These are phyloP conservation scores for Orycteropus afer DNA, from an alignment of 2,113 vertebrate genomes.

Conservation along the genomic window DNA sequence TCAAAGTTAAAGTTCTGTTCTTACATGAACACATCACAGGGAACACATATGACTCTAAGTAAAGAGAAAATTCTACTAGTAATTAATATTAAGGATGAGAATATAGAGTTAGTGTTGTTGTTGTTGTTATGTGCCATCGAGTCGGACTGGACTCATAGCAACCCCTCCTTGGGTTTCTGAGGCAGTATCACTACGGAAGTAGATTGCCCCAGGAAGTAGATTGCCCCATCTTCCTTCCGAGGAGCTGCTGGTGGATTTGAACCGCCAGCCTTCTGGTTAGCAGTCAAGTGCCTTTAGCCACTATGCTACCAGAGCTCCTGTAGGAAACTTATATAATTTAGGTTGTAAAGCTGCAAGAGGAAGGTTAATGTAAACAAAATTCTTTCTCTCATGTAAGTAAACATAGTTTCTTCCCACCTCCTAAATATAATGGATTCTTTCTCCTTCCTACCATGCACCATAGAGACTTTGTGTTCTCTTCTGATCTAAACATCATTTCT, in stretches of 20 bases:
- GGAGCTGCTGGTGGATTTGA: too few species aligned
- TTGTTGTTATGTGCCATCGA: too few species aligned
- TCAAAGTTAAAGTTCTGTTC: not conserved
- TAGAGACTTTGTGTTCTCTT: not conserved
- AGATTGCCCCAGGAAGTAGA: too few species aligned
- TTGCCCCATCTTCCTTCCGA: too few species aligned
- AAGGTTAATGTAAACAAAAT: not conserved
- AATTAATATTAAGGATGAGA: not conserved
- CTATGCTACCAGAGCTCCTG: too few species aligned
- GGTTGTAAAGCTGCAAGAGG: fast-evolving
- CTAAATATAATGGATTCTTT: not conserved
- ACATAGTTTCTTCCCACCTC: not conserved
- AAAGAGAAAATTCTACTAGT: not conserved
- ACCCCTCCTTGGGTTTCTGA: too few species aligned
- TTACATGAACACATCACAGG: not conserved
- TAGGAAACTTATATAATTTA: not conserved
- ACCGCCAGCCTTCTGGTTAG: too few species aligned
- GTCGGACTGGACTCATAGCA: too few species aligned
- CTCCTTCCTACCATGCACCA: not conserved
- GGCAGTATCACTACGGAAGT: too few species aligned
- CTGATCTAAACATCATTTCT: not conserved
- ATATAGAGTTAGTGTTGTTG: not conserved
- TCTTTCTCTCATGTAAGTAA: not conserved
- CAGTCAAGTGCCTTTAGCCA: too few species aligned
- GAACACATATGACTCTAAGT: not conserved